Conservation (phyloP, 2,888 invertebrate species). For the Lacanobia oleracea region DNA sequence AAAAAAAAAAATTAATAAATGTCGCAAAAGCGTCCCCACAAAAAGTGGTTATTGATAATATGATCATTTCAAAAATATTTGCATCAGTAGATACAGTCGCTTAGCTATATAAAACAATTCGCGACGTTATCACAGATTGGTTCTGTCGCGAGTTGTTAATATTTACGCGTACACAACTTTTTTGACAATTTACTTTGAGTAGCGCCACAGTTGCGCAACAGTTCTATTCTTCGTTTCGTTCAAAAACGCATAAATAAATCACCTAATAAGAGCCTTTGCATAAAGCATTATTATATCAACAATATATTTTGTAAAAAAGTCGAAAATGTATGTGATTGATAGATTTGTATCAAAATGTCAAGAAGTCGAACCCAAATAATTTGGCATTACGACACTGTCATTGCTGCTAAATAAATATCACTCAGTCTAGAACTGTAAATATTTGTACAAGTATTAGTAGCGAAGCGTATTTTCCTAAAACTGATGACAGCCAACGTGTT, state of each 20-base stretch:
- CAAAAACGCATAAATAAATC: not conserved
- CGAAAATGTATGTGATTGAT: not conserved
- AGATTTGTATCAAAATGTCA: not conserved
- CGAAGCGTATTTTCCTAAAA: too few species aligned
- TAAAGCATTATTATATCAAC: not conserved
- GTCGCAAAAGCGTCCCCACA: not conserved
- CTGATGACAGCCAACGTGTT: not conserved
- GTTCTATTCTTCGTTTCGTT: not conserved
- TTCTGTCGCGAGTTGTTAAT: constrained; percentile 26
- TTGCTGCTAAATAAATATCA: too few species aligned
- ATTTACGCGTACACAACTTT: constrained; percentile 18
- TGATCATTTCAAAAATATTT: not conserved
- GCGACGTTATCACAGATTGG: constrained; percentile 40
- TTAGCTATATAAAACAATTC: constrained; percentile 5
- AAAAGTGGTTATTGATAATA: not conserved
- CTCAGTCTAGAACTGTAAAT: too few species aligned
- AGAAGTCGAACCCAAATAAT: not conserved
- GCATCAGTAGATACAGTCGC: constrained; percentile 11
- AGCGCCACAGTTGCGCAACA: constrained; percentile 26
- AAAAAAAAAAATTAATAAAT: not conserved
- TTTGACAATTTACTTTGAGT: constrained; percentile 11
- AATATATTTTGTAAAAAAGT: not conserved
- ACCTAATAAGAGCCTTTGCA: not conserved
- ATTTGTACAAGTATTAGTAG: too few species aligned
- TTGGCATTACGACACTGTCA: not conserved